Evolutionary conservation across 2,113 vertebrate species (phyloP), one percentile per base, ranked within the genome.

Genomic region (Elephas maximus): DNA sequence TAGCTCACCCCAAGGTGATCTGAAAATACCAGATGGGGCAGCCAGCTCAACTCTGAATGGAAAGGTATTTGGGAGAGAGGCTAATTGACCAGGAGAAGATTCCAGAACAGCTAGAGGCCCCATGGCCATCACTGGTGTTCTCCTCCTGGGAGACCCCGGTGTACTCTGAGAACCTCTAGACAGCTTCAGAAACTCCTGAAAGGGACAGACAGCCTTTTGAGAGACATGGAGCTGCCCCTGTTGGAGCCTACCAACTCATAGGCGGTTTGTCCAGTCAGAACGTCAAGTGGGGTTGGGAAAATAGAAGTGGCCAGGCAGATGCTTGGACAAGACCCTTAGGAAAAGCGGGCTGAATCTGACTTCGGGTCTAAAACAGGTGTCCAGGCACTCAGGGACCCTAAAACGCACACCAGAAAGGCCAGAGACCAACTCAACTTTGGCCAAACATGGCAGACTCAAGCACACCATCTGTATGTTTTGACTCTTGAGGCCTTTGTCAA

Each of bases 71-170:
- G 94, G 94, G 95, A 96, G 94, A 89, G 81, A 97, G 86, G 96
- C 95, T 98, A 92, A 98, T 83, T 97, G 92, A 96, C 96, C 86
- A 0, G 53, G 92, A 96, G 91, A 78, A 53, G 80, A 88, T 86
- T 95, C 92, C 93, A 90, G 79, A 97, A 65, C 86, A 18, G 0
- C 30, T 69, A 12, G 41, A 88, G 88, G 86, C 77, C 89, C 81
- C 2, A 41, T 8, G n/a, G 45, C 44, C 0, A 1, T 73, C 2
- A 0, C 21, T 2, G 5, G 0, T 14, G 5, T 63, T n/a, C 28
- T 62, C 28, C 33, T n/a, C 30, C 15, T 65, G 0, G 1, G 44
- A 30, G 51, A 60, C 33, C 71, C 65, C 20, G 5, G 37, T 3
- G 26, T 8, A 21, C 28, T 41, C 65, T 80, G 11, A n/a, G 74